A percentile compares a stretch with the other conserved stretches of the same genome.
Evolutionary conservation across 1,140 invertebrate genomes (phyloP).

Genomic region (Acarapis woodi): DNA sequence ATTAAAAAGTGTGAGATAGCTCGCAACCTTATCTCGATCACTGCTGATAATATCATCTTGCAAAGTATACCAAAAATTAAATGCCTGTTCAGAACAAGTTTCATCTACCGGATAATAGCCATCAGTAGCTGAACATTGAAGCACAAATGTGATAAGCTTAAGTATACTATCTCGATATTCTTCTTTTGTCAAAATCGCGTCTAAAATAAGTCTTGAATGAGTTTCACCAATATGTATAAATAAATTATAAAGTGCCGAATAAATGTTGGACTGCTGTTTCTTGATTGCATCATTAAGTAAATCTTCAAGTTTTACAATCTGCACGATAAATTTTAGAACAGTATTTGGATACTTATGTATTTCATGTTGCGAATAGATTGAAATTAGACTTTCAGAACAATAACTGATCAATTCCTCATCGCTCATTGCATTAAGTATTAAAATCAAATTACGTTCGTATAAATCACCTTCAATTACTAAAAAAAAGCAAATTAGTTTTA

Average conservation of each 20-base stretch:
- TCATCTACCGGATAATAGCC: slow-evolving; percentile 58
- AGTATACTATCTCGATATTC: slow-evolving; percentile 17
- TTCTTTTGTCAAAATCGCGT: slow-evolving; percentile 16
- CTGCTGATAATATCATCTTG: slow-evolving; percentile 35
- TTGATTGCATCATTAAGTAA: slow-evolving; percentile 15
- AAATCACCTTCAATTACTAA: slow-evolving; percentile 7
- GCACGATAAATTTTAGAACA: slow-evolving; percentile 22
- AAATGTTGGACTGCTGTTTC: slow-evolving; percentile 17
- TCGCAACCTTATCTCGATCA: slow-evolving; percentile 21
- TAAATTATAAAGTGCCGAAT: slow-evolving; percentile 25
- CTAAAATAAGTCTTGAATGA: slow-evolving; percentile 29
- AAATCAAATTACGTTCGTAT: slow-evolving; percentile 15
- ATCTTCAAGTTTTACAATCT: slow-evolving; percentile 18
- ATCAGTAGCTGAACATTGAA: slow-evolving; percentile 42
- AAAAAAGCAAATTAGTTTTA: slow-evolving; percentile 5
- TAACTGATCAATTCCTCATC: slow-evolving; percentile 24
- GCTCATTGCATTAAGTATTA: slow-evolving; percentile 18
- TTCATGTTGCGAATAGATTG: slow-evolving; percentile 26
- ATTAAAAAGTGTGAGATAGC: slow-evolving; percentile 23
- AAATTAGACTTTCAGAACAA: slow-evolving; percentile 27
- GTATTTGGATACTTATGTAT: slow-evolving; percentile 18
- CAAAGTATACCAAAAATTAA: slow-evolving; percentile 67
- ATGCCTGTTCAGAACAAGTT: slow-evolving; percentile 42
- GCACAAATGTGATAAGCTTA: slow-evolving; percentile 26
- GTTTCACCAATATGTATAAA: slow-evolving; percentile 31